Evolutionary conservation across 2,888 invertebrate species (phyloP).

Genomic region (Sipha maydis): DNA sequence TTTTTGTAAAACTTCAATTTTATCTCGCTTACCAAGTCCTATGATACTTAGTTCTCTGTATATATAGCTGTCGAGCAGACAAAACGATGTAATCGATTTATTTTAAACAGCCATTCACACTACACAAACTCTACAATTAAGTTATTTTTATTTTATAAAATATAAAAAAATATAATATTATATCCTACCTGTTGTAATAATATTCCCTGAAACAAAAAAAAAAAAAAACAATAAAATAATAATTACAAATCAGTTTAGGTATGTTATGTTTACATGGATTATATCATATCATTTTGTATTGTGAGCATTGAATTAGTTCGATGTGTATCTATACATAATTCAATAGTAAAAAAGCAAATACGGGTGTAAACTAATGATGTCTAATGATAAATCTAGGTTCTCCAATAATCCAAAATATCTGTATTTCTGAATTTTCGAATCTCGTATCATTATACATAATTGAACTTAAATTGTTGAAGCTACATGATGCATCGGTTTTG

Average conservation of each 20-base stretch:
- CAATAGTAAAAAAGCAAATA: too few species aligned
- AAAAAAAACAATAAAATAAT: slow-evolving; percentile 63
- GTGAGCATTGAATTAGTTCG: too few species aligned
- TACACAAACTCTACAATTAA: slow-evolving; percentile 1
- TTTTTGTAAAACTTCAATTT: slow-evolving; percentile 50
- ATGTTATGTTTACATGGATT: background rate
- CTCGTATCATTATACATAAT: too few species aligned
- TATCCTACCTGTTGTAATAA: slow-evolving; percentile 76
- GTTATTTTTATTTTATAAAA: slow-evolving; percentile 57
- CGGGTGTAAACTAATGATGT: too few species aligned
- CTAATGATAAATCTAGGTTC: too few species aligned
- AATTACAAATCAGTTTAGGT: slow-evolving; percentile 22
- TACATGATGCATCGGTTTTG: too few species aligned
- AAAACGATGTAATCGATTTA: slow-evolving; percentile 42
- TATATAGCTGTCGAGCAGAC: background rate
- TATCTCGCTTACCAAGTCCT: slow-evolving; percentile 2
- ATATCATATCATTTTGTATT: background rate
- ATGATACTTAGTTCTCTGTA: background rate
- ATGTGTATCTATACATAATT: too few species aligned
- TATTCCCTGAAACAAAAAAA: slow-evolving; percentile 75
- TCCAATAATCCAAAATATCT: too few species aligned
- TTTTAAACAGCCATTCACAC: background rate
- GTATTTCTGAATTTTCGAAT: too few species aligned
- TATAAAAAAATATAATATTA: slow-evolving; percentile 62
- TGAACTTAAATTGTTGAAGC: too few species aligned